Evolutionary conservation across 2,797 vertebrate species (phyloP), one percentile per base, ranked within the genome.

Genomic region (Centropyge bicolor): DNA sequence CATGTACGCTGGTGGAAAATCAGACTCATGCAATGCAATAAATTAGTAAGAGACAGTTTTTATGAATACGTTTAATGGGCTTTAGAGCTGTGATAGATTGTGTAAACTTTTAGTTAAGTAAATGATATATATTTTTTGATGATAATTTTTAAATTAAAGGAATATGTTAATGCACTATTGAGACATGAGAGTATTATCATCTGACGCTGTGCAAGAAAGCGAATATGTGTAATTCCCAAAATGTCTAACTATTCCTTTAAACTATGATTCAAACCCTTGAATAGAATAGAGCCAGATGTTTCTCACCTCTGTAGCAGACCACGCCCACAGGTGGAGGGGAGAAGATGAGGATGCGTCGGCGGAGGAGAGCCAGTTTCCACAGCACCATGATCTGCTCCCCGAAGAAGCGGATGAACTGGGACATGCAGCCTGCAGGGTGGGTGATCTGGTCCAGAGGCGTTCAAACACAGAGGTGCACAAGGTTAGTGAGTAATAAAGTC

Each of bases 371-470:
- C 56, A 98, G 96, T 80, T 99, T 99, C 98, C 98, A 99, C 78
- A 99, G 96, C 62, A 97, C 95, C 67, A 98, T 96, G 93, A 99
- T 98, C 93, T 98, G 98, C 86, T 99, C 98, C 6, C 97, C 98
- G 0, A 99, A 99, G 94, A 99, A 98, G 87, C 97, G 97, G 87
- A 98, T 98, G 91, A 99, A 98, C 95, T 99, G 98, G 86, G 98
- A 98, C 98, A 98, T 98, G 67, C 98, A 99, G 85, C 98, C 97
- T 11, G 97, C 97, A 0, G 98, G 98, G 89, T 99, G 98, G 46
- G 97, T 98, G 93, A 99, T 98, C 97, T 99, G 91, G 24, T 73
- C 31, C 84, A 62, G 5, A 27, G 45, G 61, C 1, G 19, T 27
- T 6, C 22, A 75, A 49, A 51, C 35, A 73, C 64, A 86, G 17